Evolutionary conservation across 2,888 invertebrate species (phyloP).

Genomic region (Drosophila fungiperda): DNA sequence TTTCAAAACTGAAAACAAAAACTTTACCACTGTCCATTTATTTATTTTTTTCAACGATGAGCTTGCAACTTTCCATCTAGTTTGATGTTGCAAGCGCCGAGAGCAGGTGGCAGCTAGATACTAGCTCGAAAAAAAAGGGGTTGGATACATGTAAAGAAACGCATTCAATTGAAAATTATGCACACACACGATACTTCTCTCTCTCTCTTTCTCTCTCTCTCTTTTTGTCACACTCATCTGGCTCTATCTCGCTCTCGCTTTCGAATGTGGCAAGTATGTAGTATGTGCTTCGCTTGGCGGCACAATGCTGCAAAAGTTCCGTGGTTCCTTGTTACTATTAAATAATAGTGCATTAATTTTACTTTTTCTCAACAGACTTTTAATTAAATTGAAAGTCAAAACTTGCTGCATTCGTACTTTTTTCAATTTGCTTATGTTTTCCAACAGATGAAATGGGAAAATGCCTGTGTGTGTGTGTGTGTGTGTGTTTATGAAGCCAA

Average conservation of each 20-base stretch:
- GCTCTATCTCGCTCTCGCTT: not conserved
- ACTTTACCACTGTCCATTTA: slow-evolving; percentile 37
- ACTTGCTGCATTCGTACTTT: slow-evolving; percentile 45
- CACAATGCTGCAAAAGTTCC: slow-evolving; percentile 46
- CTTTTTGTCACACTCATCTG: too few relatives aligned
- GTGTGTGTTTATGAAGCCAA: slow-evolving; percentile 2
- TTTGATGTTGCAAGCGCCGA: slow-evolving; percentile 16
- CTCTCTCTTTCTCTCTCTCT: not conserved
- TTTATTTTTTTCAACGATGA: slow-evolving; percentile 44
- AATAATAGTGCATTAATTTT: slow-evolving; percentile 69
- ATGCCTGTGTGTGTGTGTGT: slow-evolving; percentile 24
- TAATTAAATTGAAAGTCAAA: slow-evolving; percentile 74
- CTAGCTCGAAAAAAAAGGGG: slow-evolving; percentile 28
- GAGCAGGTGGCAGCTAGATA: slow-evolving; percentile 45
- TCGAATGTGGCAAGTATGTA: slow-evolving; percentile 20
- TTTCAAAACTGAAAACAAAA: slow-evolving; percentile 50
- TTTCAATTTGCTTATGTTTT: not conserved
- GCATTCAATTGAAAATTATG: slow-evolving; percentile 61
- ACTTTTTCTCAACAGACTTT: slow-evolving; percentile 64
- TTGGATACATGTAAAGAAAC: slow-evolving; percentile 19
- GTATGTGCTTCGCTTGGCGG: slow-evolving; percentile 42
- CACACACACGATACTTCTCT: slow-evolving; percentile 23
- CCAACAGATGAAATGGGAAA: slow-evolving; percentile 29
- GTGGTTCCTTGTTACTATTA: slow-evolving; percentile 42
- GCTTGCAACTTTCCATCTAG: slow-evolving; percentile 62